Evolutionary conservation across 2,888 invertebrate species (phyloP).

Genomic region (Acrocera orbiculus): DNA sequence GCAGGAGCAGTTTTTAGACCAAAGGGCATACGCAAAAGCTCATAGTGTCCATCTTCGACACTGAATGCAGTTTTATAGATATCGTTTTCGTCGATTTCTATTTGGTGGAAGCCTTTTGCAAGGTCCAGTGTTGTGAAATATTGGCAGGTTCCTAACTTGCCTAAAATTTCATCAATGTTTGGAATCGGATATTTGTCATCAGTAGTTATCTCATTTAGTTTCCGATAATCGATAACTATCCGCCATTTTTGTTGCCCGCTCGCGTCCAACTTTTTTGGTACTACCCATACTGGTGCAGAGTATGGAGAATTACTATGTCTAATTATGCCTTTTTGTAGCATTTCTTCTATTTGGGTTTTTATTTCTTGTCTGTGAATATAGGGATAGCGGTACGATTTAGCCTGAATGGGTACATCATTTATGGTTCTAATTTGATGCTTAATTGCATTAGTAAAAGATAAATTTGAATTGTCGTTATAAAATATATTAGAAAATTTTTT

Average conservation of each 20-base stretch:
- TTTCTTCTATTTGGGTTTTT: too few species aligned
- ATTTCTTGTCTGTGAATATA: too few species aligned
- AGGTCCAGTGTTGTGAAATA: conserved; percentile 11
- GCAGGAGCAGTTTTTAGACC: conserved; percentile 26
- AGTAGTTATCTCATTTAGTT: conserved; percentile 11
- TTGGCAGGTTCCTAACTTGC: conserved; percentile 8
- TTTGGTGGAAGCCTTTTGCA: conserved; percentile 12
- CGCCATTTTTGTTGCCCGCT: conserved; percentile 11
- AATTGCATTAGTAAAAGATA: conserved; percentile 3
- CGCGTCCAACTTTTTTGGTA: conserved; percentile 11
- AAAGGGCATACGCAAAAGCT: conserved; percentile 19
- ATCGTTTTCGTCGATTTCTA: conserved; percentile 9
- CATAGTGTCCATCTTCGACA: conserved; percentile 8
- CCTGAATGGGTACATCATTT: conserved; percentile 2
- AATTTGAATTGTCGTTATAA: not conserved
- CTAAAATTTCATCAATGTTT: conserved; percentile 10
- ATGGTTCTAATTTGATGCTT: conserved; percentile 2
- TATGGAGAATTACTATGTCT: too few species aligned
- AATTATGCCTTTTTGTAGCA: too few species aligned
- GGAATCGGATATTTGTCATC: conserved; percentile 11
- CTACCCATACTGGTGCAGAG: conserved; percentile 12
- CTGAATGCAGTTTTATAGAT: conserved; percentile 12
- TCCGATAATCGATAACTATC: conserved; percentile 11
- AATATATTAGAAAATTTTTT: not conserved
- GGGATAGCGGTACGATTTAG: not conserved